A percentile compares a stretch with the other conserved stretches of the same genome.
Evolutionary conservation across 2,113 vertebrate species (phyloP).

Genomic region (Cyanistes caeruleus): DNA sequence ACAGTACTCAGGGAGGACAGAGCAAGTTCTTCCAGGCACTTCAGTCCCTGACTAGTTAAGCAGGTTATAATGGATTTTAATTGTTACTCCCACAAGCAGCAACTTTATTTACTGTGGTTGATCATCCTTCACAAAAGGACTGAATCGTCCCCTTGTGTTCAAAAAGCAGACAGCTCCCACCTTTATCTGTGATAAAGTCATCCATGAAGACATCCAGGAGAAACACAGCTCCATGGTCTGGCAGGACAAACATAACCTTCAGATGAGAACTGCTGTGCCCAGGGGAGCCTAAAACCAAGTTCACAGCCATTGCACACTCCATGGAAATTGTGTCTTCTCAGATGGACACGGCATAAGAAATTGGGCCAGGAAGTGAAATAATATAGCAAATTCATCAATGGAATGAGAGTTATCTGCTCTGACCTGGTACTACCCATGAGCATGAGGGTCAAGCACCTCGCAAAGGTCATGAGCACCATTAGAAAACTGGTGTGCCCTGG

Average conservation of each 20-base stretch:
- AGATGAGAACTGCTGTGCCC: neutral
- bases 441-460: neutral
- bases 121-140: constrained; percentile 13
- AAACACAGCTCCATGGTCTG: neutral
- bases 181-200: neutral
- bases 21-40: constrained; percentile 46
- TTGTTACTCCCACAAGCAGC: constrained; percentile 37
- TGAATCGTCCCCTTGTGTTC: constrained; percentile 16
- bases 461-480: neutral
- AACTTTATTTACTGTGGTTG: constrained; percentile 27
- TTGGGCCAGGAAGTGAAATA: neutral
- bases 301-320: neutral
- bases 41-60: constrained; percentile 31
- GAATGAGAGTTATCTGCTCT: neutral
- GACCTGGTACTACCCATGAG: neutral
- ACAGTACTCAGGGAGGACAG: neutral
- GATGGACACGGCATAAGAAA: neutral
- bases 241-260: neutral
- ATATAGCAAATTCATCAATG: neutral
- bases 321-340: neutral
- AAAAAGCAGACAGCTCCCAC: constrained; percentile 1
- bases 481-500: neutral
- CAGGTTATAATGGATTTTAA: constrained; percentile 57
- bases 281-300: neutral
- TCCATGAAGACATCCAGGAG: neutral